Base-by-base conservation (phyloP, 2,113 vertebrate genomes). In the Hiodon alosoides region DNA sequence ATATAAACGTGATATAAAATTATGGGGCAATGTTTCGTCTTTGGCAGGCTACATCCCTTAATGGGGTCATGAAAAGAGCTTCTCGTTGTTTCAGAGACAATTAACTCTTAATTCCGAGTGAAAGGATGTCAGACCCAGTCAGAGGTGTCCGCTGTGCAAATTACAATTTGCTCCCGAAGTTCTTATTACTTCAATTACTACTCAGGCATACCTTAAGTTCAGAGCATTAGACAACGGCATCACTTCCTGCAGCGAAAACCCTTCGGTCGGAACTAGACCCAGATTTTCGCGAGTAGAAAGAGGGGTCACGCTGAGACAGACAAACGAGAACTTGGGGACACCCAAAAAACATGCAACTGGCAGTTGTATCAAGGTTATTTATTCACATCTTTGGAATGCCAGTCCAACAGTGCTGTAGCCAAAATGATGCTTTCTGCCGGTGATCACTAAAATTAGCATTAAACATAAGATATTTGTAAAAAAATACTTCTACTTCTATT, bases 161-260 rank as follows among this genome's bases (percentile, higher is more conserved):
- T 87, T 80, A 84, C 74, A 78, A 78, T 54, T 81, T 84, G 74
- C 66, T 72, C 77, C 72, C 71, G 60, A 87, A 81, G 70, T 80
- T 78, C 86, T 85, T 83, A 86, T 90, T 90, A 91, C 72, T 86
- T 7, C 84, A 85, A 91, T 92, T 86, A 91, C 74, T 85, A 84
- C 72, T 86, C 80, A 76, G 85, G 89, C 87, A 79, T 86, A 81
- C 67, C 73, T 69, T 61, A 16, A 78, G 80, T 66, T 78, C 74
- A 77, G 79, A 79, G 81, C 83, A 83, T 80, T 78, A 53, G 78
- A 79, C 81, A 82, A 73, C 83, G 79, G 80, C 82, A 54, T 13
- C 71, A 51, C 71, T 73, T 59, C 75, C 71, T 72, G 74, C 69
- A 1, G 55, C 64, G 80, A 78, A 77, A 79, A 75, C 59, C 0